Conservation (phyloP, 2,888 invertebrate species). For the Stenichneumon culpator region DNA sequence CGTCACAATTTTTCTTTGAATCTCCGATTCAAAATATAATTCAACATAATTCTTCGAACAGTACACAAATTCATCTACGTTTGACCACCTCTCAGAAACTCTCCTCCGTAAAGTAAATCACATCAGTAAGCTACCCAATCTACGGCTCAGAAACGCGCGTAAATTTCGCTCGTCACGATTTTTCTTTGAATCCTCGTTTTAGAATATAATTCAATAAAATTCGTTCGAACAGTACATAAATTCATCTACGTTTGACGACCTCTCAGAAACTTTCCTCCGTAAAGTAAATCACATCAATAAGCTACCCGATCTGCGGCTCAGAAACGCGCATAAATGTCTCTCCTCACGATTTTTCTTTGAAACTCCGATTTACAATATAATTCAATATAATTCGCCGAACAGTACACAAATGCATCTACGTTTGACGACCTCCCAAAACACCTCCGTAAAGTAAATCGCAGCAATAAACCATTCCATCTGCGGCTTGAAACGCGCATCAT, state of each 20-base stretch:
- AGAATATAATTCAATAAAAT: no score
- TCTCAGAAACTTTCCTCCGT: background rate
- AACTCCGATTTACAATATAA: no score
- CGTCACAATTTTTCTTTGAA: background rate
- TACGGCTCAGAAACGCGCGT: background rate
- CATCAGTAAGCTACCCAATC: background rate
- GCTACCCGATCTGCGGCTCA: background rate
- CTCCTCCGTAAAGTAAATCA: background rate
- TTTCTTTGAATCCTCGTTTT: no score
- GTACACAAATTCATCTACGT: background rate
- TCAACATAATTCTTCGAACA: no score
- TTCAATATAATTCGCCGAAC: no score
- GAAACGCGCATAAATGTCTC: background rate
- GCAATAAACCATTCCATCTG: background rate
- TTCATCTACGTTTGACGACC: background rate
- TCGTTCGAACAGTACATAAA: background rate
- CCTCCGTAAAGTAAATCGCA: background rate
- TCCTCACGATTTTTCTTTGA: background rate
- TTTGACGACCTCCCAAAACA: background rate
- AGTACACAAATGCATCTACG: background rate
- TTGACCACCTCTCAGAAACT: background rate
- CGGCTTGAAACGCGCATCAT: background rate
- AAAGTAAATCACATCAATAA: background rate
- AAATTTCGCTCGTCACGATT: background rate
- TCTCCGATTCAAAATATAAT: no score